These are phyloP conservation scores for Sinosuthora webbiana DNA, from an alignment of 2,113 vertebrate species.

Conservation along the genomic window DNA sequence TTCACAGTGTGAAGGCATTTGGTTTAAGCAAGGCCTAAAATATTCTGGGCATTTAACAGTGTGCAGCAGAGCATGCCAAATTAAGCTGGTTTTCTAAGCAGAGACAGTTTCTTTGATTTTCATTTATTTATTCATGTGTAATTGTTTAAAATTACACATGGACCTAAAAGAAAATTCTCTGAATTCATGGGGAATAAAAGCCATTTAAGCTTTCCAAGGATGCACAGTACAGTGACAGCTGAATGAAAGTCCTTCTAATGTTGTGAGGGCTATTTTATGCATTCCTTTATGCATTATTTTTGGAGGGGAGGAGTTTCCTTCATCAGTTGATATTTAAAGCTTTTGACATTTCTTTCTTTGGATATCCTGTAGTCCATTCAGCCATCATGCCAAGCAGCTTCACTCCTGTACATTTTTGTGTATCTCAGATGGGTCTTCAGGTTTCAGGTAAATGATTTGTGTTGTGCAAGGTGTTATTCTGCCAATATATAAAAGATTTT, in stretches of 20 bases:
- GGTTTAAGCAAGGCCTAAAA: slow-evolving; percentile 30
- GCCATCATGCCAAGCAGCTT: not conserved
- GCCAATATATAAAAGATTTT: not conserved
- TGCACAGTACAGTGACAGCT: not conserved
- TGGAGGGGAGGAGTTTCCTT: not conserved
- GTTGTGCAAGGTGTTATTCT: not conserved
- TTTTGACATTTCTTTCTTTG: not conserved
- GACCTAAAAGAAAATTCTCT: slow-evolving; percentile 17
- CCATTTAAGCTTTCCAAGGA: not conserved
- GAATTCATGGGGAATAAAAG: not conserved
- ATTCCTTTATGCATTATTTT: not conserved
- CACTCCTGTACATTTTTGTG: not conserved
- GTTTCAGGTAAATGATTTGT: not conserved
- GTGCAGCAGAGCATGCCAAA: slow-evolving; percentile 48
- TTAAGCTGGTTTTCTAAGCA: slow-evolving; percentile 52
- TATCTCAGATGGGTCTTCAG: not conserved
- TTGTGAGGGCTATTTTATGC: not conserved
- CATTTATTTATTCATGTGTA: slow-evolving; percentile 56
- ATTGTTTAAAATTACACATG: slow-evolving; percentile 47
- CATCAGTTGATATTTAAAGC: not conserved
- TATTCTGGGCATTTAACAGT: slow-evolving; percentile 11
- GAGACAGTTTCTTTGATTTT: slow-evolving; percentile 49
- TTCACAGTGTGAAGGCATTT: slow-evolving; percentile 38
- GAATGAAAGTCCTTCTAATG: not conserved
- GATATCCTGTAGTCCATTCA: not conserved